Evolutionary conservation across 2,797 vertebrate species (phyloP), one percentile per base, ranked within the genome.

Genomic region (Peromyscus nudipes): DNA sequence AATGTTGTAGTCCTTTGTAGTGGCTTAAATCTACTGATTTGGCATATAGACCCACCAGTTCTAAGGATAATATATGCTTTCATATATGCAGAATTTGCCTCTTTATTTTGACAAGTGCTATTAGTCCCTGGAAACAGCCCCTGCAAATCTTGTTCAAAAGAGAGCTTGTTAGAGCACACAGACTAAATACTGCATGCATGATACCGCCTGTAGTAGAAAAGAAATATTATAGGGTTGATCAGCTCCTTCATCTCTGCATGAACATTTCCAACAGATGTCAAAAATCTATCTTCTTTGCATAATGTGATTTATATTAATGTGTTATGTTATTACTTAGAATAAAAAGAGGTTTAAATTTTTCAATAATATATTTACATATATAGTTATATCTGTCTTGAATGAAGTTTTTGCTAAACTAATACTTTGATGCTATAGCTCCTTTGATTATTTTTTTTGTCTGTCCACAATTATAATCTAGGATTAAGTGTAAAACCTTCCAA

Each of bases 181-280:
- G 91, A 94, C 89, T 95, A 89, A 96, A 3, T 67, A 65, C 81
- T 97, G 76, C 55, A 69, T 75, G 67, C 14, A 2, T 34, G 14
- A 82, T 81, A 79, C 79, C 81, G 97, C 73, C 4, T 0, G 46
- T 19, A 88, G 77, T n/a, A 96, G 89, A 95, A 96, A 98, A 89
- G 75, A 97, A 98, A 96, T 94, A 94, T 23, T 95, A 94, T 69
- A 96, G 52, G 60, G 62, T 13, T 79, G 21, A 11, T 46, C 88
- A 88, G 73, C 43, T 94, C 31, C n/a, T 27, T 73, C 87, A 89
- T 96, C 96, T 64, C 77, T 94, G 67, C 29, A 16, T 46, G 89
- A 96, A 93, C 92, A 82, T 96, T 96, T 97, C 88, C 93, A 98
- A 64, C 94, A 98, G 95, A 97, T 71, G 23, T 95, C 37, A 46